Evolutionary conservation across 2,797 vertebrate genomes (phyloP).

Genomic region (Lindbergichthys nudifrons): DNA sequence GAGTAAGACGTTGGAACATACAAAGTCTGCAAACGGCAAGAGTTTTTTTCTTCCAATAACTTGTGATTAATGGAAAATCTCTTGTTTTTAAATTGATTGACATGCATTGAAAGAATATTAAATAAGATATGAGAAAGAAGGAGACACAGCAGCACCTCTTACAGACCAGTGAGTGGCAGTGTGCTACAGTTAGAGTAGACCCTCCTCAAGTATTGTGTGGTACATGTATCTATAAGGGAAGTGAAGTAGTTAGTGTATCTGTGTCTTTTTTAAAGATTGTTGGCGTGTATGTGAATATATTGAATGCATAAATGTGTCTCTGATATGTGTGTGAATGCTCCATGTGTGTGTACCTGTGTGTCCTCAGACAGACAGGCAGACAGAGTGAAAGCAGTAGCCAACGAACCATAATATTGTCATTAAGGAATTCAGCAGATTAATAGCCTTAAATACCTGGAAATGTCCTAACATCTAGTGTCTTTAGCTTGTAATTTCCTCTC

Average conservation of each 20-base stretch:
- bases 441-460: slow-evolving; percentile 79
- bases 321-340: slow-evolving; percentile 19
- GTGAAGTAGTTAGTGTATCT: slow-evolving; percentile 27
- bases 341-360: slow-evolving; percentile 3
- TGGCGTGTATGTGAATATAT: slow-evolving; percentile 12
- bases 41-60: slow-evolving; percentile 10
- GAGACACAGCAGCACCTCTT: slow-evolving; percentile 68
- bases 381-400: slow-evolving; percentile 67
- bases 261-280: slow-evolving; percentile 29
- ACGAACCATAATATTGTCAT: slow-evolving; percentile 74
- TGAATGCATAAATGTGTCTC: slow-evolving; percentile 6
- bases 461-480: slow-evolving; percentile 75
- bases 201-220: slow-evolving; percentile 16
- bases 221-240: slow-evolving; percentile 17
- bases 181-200: slow-evolving; percentile 73
- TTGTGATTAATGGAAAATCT: slow-evolving; percentile 5
- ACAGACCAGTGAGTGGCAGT: slow-evolving; percentile 82
- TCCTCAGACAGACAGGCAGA: slow-evolving; percentile 49
- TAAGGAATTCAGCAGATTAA: slow-evolving; percentile 79
- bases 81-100: neutral
- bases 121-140: slow-evolving; percentile 14
- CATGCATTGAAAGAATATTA: neutral
- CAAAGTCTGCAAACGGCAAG: slow-evolving; percentile 9
- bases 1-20: slow-evolving; percentile 16
- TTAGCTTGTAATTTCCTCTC: slow-evolving; percentile 78